phyloP scores from a whole-genome alignment of 2,888 invertebrate genomes.

The Drosophila formosana region DNA sequence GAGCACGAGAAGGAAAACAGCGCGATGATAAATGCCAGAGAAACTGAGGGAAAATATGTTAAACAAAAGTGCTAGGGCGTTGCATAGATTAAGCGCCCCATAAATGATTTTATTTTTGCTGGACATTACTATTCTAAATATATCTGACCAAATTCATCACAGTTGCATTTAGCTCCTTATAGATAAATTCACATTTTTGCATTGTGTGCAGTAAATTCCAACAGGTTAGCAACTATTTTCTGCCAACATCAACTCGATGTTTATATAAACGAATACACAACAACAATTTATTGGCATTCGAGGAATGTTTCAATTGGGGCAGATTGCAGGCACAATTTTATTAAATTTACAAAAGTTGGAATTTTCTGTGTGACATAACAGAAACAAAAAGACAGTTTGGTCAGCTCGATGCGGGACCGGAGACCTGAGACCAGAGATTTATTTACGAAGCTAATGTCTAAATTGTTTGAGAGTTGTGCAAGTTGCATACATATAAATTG shows the following conservation, averaged over 20 bases:
- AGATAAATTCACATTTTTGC: not conserved
- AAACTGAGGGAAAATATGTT: slow-evolving; percentile 2
- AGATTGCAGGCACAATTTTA: slow-evolving; percentile 3
- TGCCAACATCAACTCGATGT: slow-evolving; percentile 1
- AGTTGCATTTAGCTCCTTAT: not conserved
- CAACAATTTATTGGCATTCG: slow-evolving; percentile 12
- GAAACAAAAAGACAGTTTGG: not conserved
- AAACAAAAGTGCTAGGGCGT: slow-evolving; percentile 34
- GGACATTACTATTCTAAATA: slow-evolving; percentile 4
- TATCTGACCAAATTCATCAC: slow-evolving; percentile 4
- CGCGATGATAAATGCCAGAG: not conserved
- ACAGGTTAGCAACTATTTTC: slow-evolving; percentile 8
- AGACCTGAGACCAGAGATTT: not conserved
- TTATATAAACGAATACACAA: not conserved
- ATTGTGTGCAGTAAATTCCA: slow-evolving; percentile 6
- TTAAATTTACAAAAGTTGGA: slow-evolving; percentile 11
- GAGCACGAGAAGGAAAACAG: slow-evolving; percentile 9
- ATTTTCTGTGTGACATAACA: slow-evolving; percentile 1
- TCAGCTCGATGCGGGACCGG: too few relatives aligned
- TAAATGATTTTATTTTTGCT: slow-evolving; percentile 52
- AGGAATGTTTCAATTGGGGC: not conserved
- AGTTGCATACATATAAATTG: not conserved
- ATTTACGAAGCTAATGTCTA: not conserved
- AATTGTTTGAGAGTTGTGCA: not conserved
- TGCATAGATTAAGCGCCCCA: slow-evolving; percentile 63